Evolutionary conservation across 1,140 invertebrate species (phyloP), one percentile per base, ranked within the genome.

Genomic region (Tetraneura akinire): DNA sequence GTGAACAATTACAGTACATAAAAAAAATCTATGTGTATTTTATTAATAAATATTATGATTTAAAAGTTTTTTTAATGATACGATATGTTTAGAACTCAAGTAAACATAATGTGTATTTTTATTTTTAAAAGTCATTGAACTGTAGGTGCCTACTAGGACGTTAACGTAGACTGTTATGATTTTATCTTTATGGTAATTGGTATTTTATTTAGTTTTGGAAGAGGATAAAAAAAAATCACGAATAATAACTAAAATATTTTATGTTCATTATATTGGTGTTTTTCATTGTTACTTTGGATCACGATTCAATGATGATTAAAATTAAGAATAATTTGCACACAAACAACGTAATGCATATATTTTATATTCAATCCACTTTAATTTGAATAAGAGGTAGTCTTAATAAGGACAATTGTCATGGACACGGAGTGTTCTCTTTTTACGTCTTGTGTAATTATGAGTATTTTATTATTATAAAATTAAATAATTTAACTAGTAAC

Each of bases 121-220:
- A 26, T 29, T 71, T 71, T 51, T 49, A 26, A n/a, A 49, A 71
- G 68, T 51, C 26, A 29, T 71, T 51, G 47, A 51, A 71, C 47
- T 71, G 32, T 37, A 37, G 32, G 32, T 37, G 32, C 32, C 32
- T 8, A 32, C 8, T 68, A 68, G 6, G 13, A 26, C 23, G 45
- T 70, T 18, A 21, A 1, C 26, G 18, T 23, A 49, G 8, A 16
- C 16, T 71, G 13, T 29, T 29, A 71, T 49, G 45, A 71, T 71
- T 71, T 71, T 71, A 70, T 71, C 16, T 71, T 51, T 51, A 32
- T 71, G 16, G 68, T 51, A 71, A 71, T 71, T 29, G 16, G 23
- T 70, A 49, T 29, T 71, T 71, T 49, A 71, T 51, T 71, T 51
- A 29, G 29, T 2, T 70, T 70, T 70, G 1, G 18, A 14, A 49